A percentile compares a stretch with the other conserved stretches of the same genome.
These are phyloP conservation scores for Monoplex corrugatus DNA, from an alignment of 2,888 invertebrate species.

Conservation along the genomic window DNA sequence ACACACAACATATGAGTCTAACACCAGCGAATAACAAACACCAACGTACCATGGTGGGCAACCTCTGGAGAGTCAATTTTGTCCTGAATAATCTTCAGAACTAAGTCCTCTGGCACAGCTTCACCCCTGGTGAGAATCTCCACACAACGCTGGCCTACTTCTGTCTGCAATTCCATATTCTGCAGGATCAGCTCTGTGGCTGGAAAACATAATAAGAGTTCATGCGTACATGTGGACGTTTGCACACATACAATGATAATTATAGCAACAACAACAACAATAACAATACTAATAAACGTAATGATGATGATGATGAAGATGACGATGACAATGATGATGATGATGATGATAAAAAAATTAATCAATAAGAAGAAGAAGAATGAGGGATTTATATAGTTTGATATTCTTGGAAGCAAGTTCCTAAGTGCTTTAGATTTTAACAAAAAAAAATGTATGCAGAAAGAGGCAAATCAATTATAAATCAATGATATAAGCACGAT, in stretches of 20 bases:
- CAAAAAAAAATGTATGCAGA: too few species aligned
- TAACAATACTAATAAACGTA: too few species aligned
- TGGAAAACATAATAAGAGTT: constrained; percentile 59
- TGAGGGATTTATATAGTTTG: too few species aligned
- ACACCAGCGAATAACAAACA: not conserved
- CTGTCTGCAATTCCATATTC: constrained; percentile 78
- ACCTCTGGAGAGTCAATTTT: constrained; percentile 81
- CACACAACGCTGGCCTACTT: constrained; percentile 75
- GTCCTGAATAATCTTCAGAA: constrained; percentile 78
- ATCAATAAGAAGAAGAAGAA: too few species aligned
- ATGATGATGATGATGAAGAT: too few species aligned
- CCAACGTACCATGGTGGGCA: constrained; percentile 79
- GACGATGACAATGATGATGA: too few species aligned
- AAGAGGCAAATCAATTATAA: too few species aligned
- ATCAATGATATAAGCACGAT: too few species aligned
- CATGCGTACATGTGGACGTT: not conserved
- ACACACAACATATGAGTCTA: not conserved
- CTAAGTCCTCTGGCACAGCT: constrained; percentile 79
- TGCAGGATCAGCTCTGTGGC: constrained; percentile 78
- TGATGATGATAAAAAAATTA: too few species aligned
- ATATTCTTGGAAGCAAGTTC: too few species aligned
- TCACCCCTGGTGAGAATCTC: constrained; percentile 79
- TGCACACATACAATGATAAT: not conserved
- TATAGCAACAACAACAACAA: too few species aligned
- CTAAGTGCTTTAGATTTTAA: too few species aligned